phyloP scores from a whole-genome alignment of 2,113 vertebrate genomes.

The Tachuris rubrigastra region DNA sequence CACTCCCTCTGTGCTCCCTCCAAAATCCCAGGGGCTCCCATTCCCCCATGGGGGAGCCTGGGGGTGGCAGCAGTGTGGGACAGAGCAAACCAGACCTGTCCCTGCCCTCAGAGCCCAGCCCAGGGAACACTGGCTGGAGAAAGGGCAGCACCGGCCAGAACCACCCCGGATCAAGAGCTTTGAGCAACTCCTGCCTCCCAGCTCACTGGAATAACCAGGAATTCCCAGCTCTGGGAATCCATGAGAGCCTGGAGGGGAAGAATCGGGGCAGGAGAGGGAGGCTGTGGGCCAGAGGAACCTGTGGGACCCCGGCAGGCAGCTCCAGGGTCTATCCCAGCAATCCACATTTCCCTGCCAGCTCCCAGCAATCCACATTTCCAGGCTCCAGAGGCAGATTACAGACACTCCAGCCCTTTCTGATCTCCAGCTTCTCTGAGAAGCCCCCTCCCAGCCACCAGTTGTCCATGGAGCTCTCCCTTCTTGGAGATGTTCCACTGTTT shows the following conservation, averaged over 20 bases:
- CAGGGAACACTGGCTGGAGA: neutral
- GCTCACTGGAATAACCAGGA: neutral
- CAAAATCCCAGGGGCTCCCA: neutral
- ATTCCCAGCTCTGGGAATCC: neutral
- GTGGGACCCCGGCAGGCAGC: neutral
- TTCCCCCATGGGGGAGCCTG: neutral
- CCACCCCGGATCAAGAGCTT: neutral
- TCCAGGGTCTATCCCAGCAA: neutral
- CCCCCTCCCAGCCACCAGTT: neutral
- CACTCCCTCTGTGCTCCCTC: neutral
- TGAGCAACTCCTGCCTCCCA: neutral
- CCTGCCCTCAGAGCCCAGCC: neutral
- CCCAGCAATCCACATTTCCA: neutral
- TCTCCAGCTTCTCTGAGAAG: neutral
- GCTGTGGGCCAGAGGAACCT: neutral
- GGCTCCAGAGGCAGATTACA: rapidly evolving
- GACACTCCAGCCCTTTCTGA: neutral
- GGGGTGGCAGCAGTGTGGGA: neutral
- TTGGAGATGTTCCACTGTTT: neutral
- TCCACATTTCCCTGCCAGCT: neutral
- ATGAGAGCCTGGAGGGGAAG: neutral
- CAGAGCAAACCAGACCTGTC: neutral
- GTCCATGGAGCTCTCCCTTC: neutral
- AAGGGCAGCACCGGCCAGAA: neutral
- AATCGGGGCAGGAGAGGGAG: neutral